A percentile compares a stretch with the other conserved stretches of the same genome.
These are phyloP conservation scores for Tanytarsus gracilentus DNA, from an alignment of 2,888 invertebrate genomes.

Conservation along the genomic window DNA sequence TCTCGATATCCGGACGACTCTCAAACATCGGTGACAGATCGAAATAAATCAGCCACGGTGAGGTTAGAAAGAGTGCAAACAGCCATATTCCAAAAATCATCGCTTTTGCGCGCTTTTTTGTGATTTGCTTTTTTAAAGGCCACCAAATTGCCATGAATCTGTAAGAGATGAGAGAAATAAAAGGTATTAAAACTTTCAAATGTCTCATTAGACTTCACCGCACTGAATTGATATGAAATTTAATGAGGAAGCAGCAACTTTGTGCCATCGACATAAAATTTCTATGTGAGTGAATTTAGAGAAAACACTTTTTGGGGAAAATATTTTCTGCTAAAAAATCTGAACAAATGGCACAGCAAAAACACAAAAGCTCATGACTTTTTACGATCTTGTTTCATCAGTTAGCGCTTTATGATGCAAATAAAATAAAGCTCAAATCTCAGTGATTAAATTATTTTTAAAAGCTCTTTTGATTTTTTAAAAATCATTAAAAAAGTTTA, in stretches of 20 bases:
- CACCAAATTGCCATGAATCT: slow-evolving; percentile 95
- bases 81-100: slow-evolving; percentile 88
- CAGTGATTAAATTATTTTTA: no score
- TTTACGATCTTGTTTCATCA: background rate
- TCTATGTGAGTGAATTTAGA: no score
- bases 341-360: background rate
- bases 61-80: slow-evolving; percentile 62
- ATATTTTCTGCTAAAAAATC: background rate
- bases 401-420: background rate
- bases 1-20: slow-evolving; percentile 60
- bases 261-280: background rate
- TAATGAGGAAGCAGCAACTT: background rate
- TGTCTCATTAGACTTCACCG: background rate
- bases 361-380: background rate
- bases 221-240: background rate
- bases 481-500: no score
- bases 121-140: slow-evolving; percentile 84
- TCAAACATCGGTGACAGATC: slow-evolving; percentile 66
- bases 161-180: slow-evolving; percentile 44
- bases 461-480: no score
- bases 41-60: slow-evolving; percentile 90
- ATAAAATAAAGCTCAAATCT: no score
- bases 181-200: no score
- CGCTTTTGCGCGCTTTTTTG: slow-evolving; percentile 74
- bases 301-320: background rate